A percentile compares a stretch with the other conserved stretches of the same genome.
These are phyloP conservation scores for Drosophila fuyamai DNA, from an alignment of 1,140 invertebrate species.

Conservation along the genomic window DNA sequence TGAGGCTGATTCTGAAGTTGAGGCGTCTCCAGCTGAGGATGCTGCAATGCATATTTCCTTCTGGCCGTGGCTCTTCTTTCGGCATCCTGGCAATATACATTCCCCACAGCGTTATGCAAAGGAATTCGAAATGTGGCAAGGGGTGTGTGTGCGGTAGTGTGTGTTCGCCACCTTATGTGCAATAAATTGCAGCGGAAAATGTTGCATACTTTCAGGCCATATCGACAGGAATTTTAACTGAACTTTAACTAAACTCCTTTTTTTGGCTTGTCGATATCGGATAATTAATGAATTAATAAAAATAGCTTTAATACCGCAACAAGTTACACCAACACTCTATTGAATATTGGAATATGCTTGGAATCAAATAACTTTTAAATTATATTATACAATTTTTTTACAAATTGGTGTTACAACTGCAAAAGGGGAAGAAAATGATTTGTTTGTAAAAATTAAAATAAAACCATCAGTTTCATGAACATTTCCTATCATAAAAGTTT, in stretches of 20 bases:
- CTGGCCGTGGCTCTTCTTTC: slow-evolving; percentile 46
- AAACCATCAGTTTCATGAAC: too few species aligned
- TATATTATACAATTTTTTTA: too few species aligned
- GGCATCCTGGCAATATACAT: slow-evolving; percentile 71
- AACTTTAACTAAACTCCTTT: slow-evolving; percentile 16
- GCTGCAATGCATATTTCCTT: slow-evolving; percentile 64
- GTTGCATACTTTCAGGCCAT: slow-evolving; percentile 55
- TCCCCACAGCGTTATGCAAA: slow-evolving; percentile 71
- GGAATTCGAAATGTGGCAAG: slow-evolving; percentile 70
- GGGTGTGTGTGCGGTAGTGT: slow-evolving; percentile 3
- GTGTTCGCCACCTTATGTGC: slow-evolving; percentile 19
- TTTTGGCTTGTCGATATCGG: background rate
- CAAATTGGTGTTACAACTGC: too few species aligned
- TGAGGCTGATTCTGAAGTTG: slow-evolving; percentile 34
- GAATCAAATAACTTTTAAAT: too few species aligned
- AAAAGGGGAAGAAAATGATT: too few species aligned
- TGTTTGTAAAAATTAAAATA: too few species aligned
- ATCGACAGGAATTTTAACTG: slow-evolving; percentile 18
- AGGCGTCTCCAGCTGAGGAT: slow-evolving; percentile 46
- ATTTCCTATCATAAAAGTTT: too few species aligned
- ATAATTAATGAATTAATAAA: slow-evolving; percentile 46
- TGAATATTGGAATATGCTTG: too few species aligned
- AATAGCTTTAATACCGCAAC: too few species aligned
- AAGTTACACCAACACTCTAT: too few species aligned
- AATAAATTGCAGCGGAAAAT: slow-evolving; percentile 56